These are phyloP conservation scores for Eriocheir sinensis DNA, from an alignment of 1,140 invertebrate species.

Conservation along the genomic window DNA sequence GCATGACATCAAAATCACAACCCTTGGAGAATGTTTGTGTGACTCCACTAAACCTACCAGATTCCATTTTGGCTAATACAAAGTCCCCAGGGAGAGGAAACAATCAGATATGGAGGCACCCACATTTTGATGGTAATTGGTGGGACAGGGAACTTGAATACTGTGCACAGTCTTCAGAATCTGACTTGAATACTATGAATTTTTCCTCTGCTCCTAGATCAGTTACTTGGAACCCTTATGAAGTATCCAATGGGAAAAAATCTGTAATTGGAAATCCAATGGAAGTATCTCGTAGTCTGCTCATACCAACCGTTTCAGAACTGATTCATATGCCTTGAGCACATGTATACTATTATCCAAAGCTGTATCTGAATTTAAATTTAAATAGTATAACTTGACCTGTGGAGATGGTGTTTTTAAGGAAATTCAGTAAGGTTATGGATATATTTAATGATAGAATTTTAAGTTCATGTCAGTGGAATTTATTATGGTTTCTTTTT, in stretches of 20 bases:
- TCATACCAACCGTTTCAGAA: constrained; percentile 41
- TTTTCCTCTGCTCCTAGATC: background rate
- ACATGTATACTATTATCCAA: background rate
- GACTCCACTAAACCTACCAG: background rate
- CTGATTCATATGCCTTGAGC: constrained; percentile 13
- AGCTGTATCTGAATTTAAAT: background rate
- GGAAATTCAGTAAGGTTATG: background rate
- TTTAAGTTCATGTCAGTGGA: background rate
- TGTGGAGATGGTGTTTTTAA: background rate
- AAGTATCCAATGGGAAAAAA: background rate
- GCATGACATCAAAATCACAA: constrained; percentile 19
- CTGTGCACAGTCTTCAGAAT: background rate
- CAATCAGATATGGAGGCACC: background rate
- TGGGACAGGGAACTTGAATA: background rate
- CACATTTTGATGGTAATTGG: background rate
- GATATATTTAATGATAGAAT: background rate
- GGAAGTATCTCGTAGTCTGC: constrained; percentile 61
- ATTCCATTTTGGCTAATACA: background rate
- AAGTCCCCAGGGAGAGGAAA: background rate
- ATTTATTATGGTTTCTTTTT: background rate
- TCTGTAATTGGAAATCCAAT: constrained; percentile 55
- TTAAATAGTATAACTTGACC: background rate
- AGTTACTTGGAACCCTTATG: background rate
- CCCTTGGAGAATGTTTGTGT: background rate
- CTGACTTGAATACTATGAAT: background rate